A percentile compares a stretch with the other conserved stretches of the same genome.
Evolutionary conservation across 2,113 vertebrate genomes (phyloP).

Genomic region (Panthera leo): DNA sequence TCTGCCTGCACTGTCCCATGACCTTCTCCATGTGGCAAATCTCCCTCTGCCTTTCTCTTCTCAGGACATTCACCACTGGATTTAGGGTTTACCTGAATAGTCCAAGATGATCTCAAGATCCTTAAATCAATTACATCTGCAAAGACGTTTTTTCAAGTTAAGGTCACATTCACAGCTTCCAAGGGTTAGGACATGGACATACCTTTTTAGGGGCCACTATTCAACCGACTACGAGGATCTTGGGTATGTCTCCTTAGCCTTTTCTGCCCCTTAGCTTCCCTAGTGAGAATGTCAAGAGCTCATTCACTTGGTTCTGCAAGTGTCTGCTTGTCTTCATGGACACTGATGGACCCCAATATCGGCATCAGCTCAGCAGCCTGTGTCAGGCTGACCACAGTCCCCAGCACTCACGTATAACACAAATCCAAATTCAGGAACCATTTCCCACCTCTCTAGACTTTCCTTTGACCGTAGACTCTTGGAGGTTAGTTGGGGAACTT

Average conservation of each 20-base stretch:
- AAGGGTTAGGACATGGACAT: not conserved
- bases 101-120: not conserved
- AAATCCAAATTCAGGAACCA: not conserved
- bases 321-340: not conserved
- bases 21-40: not conserved
- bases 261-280: not conserved
- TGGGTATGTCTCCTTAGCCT: not conserved
- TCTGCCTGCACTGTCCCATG: not conserved
- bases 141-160: not conserved
- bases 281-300: not conserved
- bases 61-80: not conserved
- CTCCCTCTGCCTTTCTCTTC: not conserved
- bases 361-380: not conserved
- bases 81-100: not conserved
- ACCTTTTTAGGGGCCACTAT: not conserved
- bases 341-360: fast-evolving
- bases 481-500: not conserved
- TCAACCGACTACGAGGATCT: not conserved
- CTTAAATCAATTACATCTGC: not conserved
- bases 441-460: not conserved
- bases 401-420: not conserved
- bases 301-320: not conserved
- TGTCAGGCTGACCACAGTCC: not conserved
- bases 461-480: not conserved
- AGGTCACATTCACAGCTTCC: not conserved